Conservation (phyloP, 1,140 invertebrate genomes). For the Cydia strobilella region DNA sequence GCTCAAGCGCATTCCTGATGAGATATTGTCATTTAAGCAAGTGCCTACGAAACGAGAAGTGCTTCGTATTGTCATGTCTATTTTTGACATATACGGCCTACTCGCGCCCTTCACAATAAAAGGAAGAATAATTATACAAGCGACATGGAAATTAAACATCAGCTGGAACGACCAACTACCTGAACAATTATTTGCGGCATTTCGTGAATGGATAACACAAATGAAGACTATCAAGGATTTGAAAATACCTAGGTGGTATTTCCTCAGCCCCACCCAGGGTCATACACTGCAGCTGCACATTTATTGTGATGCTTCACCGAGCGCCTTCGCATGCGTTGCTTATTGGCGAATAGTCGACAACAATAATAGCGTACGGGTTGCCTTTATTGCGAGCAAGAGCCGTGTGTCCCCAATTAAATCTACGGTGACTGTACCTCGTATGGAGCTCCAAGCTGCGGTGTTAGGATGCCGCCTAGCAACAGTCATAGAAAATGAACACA, state of each 20-base stretch:
- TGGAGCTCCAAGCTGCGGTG: slow-evolving; percentile 35
- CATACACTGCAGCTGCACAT: slow-evolving; percentile 38
- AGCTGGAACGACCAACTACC: background rate
- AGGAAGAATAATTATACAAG: background rate
- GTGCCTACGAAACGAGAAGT: background rate
- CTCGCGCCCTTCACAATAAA: background rate
- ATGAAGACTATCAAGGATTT: background rate
- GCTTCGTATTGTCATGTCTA: background rate
- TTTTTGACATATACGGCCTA: background rate
- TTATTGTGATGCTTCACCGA: slow-evolving; percentile 39
- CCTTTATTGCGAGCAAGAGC: slow-evolving; percentile 42
- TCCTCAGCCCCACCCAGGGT: background rate
- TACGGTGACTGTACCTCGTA: slow-evolving; percentile 31
- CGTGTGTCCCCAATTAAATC: slow-evolving; percentile 41
- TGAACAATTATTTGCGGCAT: background rate
- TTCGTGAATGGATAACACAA: background rate
- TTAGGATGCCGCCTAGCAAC: slow-evolving; percentile 33
- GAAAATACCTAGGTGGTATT: background rate
- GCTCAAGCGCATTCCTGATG: background rate
- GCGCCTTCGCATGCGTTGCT: slow-evolving; percentile 43
- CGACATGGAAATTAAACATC: background rate
- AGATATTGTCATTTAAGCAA: background rate
- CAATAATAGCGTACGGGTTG: slow-evolving; percentile 17
- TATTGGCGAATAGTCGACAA: slow-evolving; percentile 42
- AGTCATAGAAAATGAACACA: slow-evolving; percentile 18